Evolutionary conservation across 2,888 invertebrate species (phyloP), one percentile per base, ranked within the genome.

Genomic region (Cheilosia scutellata): DNA sequence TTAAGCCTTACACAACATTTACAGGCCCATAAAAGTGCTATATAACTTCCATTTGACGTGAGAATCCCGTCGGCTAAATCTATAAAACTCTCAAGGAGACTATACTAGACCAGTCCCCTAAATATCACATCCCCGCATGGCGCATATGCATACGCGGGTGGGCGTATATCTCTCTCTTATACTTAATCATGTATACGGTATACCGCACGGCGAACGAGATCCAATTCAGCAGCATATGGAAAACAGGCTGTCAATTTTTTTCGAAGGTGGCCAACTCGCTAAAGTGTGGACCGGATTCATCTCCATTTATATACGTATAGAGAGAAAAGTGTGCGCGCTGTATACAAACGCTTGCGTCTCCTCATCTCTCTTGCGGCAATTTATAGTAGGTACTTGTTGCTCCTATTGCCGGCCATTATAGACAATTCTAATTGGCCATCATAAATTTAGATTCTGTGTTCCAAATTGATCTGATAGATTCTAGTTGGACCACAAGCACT

Each of bases 391-490:
- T 7, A 47, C 27, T 51, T 51, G 27, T 82, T 77, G 70, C 74
- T 62, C 68, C 60, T 77, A 82, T 77, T 72, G 77, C 76, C 75
- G 80, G 87, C 87, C 87, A 87, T 63, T 75, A 87, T 60, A 88
- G 87, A 84, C 72, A 88, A 87, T 84, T 89, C 87, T 87, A 78
- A 86, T 76, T 88, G 88, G 86, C 86, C 77, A 82, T 87, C 88
- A 87, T 86, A 88, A 87, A 88, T 88, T 87, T 83, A 77, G 86
- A 86, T 86, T 86, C 86, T 77, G 76, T 82, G 86, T 82, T 86
- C 86, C 68, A 86, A 86, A 86, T 86, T 86, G 86, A 86, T 86
- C 86, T 77, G 80, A 80, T 80, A 86, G 80, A 80, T 86, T 86
- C 86, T 68, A 77, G 80, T 84, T 75, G 71, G 65, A 70, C 74